These are phyloP conservation scores for Isaurus tuberculatus DNA, from an alignment of 92 coral and sea anemone species.

Conservation along the genomic window DNA sequence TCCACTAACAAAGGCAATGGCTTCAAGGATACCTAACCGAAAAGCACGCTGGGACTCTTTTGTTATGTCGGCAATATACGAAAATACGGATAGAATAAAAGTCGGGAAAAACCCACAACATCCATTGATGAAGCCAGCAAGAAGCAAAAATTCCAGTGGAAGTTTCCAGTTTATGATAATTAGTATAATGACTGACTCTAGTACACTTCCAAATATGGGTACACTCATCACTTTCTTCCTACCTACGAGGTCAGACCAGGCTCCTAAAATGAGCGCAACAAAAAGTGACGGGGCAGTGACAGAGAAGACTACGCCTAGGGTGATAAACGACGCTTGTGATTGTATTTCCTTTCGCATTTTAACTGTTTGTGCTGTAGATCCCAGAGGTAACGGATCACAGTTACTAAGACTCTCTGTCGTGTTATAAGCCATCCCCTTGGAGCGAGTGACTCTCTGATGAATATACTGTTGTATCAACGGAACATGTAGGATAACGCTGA, in stretches of 20 bases:
- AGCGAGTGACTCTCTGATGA: conserved; percentile 76
- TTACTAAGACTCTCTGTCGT: conserved; percentile 81
- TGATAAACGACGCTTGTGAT: conserved; percentile 90
- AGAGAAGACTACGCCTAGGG: conserved; percentile 83
- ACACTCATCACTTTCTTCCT: conserved; percentile 90
- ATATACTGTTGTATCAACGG: conserved; percentile 97
- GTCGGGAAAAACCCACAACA: conserved; percentile 96
- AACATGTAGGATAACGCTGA: conserved; percentile 92
- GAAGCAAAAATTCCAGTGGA: conserved; percentile 76
- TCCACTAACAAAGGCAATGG: conserved; percentile 93
- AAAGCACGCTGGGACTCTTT: conserved; percentile 95
- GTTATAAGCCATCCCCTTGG: conserved; percentile 86
- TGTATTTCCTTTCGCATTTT: conserved; percentile 85
- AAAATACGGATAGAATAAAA: conserved; percentile 87
- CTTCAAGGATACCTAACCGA: conserved; percentile 93
- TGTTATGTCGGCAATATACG: conserved; percentile 95
- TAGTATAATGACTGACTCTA: conserved; percentile 84
- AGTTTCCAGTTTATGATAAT: conserved; percentile 77
- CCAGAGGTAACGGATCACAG: conserved; percentile 73
- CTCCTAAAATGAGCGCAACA: conserved; percentile 92
- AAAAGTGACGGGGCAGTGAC: conserved; percentile 94
- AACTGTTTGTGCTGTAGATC: conserved; percentile 53
- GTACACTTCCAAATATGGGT: conserved; percentile 95
- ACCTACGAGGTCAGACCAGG: conserved; percentile 99
- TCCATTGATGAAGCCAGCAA: conserved; percentile 91